Conservation (phyloP, 1,140 invertebrate species). For the Cotesia vestalis region DNA sequence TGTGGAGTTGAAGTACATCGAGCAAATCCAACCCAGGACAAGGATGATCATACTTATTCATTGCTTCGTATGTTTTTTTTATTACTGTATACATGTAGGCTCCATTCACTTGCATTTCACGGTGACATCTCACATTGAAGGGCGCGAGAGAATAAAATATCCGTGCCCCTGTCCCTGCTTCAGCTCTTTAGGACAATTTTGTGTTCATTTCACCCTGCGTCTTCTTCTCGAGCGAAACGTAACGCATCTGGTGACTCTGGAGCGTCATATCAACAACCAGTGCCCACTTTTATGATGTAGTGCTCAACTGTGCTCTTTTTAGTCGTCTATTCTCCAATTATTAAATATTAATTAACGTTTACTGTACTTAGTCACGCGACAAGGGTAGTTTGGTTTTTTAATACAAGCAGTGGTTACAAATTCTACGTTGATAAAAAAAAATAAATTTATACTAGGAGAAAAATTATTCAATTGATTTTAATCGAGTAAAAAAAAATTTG, state of each 20-base stretch:
- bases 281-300: background rate
- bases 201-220: slow-evolving; percentile 11
- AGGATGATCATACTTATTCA: slow-evolving; percentile 25
- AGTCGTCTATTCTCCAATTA: too few relatives aligned
- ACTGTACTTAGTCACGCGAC: too few relatives aligned
- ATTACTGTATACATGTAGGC: background rate
- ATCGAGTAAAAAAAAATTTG: too few relatives aligned
- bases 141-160: slow-evolving; percentile 36
- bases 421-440: too few relatives aligned
- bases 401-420: too few relatives aligned
- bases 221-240: slow-evolving; percentile 17
- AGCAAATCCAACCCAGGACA: slow-evolving; percentile 9
- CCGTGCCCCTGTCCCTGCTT: background rate
- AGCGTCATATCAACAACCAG: too few relatives aligned
- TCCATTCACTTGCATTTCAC: slow-evolving; percentile 11
- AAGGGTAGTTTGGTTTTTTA: too few relatives aligned
- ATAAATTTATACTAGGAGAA: too few relatives aligned
- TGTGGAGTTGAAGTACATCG: background rate
- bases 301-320: background rate
- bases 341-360: too few relatives aligned
- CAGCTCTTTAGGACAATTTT: too few relatives aligned
- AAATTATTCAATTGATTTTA: too few relatives aligned
- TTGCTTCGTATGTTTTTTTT: slow-evolving; percentile 18
- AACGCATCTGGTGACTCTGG: slow-evolving; percentile 29
- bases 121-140: slow-evolving; percentile 5